phyloP scores from a whole-genome alignment of 2,888 invertebrate species.

The Smittia aterrima region DNA sequence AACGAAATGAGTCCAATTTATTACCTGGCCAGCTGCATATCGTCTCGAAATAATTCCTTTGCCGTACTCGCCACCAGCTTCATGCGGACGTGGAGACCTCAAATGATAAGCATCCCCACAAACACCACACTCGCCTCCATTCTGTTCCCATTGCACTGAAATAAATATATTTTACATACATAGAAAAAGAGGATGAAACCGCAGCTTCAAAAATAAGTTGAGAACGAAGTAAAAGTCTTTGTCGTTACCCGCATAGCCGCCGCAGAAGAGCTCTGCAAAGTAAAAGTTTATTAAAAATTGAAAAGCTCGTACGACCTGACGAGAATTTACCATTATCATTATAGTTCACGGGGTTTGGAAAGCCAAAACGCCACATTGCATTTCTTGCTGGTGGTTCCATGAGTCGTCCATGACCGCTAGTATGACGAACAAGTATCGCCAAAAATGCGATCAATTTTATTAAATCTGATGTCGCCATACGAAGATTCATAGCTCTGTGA shows the following conservation, averaged over 20 bases:
- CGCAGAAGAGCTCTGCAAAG: constrained; percentile 75
- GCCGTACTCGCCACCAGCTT: constrained; percentile 82
- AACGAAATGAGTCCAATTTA: constrained; percentile 42
- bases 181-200: background rate
- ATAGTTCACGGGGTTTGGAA: constrained; percentile 90
- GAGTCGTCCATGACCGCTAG: constrained; percentile 76
- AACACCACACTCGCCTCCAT: constrained; percentile 80
- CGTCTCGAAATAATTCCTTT: constrained; percentile 80
- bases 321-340: constrained; percentile 67
- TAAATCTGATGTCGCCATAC: background rate
- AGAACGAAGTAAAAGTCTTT: background rate
- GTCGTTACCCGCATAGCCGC: constrained; percentile 74
- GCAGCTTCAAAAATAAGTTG: background rate
- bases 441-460: constrained; percentile 9
- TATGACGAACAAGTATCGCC: constrained; percentile 46
- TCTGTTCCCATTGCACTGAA: constrained; percentile 82
- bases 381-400: constrained; percentile 92
- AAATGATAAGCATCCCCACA: constrained; percentile 84
- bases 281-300: constrained; percentile 35
- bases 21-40: constrained; percentile 79
- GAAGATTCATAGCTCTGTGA: background rate
- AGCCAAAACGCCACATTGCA: constrained; percentile 94
- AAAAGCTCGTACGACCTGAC: background rate
- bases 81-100: constrained; percentile 73
- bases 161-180: constrained; percentile 28